A percentile compares a stretch with the other conserved stretches of the same genome.
phyloP scores from a whole-genome alignment of 2,888 invertebrate species.

The Leptinotarsa rubiginosa region DNA sequence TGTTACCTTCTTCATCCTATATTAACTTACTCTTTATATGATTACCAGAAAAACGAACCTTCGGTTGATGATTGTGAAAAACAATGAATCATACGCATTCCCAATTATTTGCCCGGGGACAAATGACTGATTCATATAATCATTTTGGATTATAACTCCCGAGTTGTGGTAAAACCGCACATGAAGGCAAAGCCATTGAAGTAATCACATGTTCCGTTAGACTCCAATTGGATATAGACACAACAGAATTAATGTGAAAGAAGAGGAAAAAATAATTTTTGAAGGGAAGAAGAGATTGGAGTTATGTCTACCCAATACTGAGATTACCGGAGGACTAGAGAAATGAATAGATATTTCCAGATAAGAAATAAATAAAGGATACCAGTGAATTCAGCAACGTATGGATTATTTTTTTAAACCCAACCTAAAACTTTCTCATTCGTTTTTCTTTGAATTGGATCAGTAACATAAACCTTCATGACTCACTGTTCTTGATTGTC shows the following conservation, averaged over 20 bases:
- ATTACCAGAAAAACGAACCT: neutral
- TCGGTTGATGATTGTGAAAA: neutral
- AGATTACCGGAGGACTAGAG: too few relatives aligned
- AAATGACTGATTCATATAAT: constrained; percentile 7
- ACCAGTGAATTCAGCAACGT: too few relatives aligned
- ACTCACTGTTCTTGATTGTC: too few relatives aligned
- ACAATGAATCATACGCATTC: constrained; percentile 12
- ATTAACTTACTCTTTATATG: neutral
- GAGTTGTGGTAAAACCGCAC: constrained; percentile 14
- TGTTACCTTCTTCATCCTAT: too few relatives aligned
- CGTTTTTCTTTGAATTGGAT: too few relatives aligned
- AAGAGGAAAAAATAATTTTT: neutral
- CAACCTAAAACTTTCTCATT: too few relatives aligned
- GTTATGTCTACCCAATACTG: too few relatives aligned
- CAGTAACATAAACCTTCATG: too few relatives aligned
- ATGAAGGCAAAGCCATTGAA: neutral
- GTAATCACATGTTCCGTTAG: constrained; percentile 5
- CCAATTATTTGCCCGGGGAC: constrained; percentile 5
- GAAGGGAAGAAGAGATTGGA: neutral
- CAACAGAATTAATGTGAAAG: neutral
- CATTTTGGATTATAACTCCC: constrained; percentile 17
- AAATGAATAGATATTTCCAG: too few relatives aligned
- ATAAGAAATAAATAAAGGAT: too few relatives aligned
- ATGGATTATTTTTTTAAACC: too few relatives aligned
- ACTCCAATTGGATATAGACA: neutral